A percentile compares a stretch with the other conserved stretches of the same genome.
Evolutionary conservation across 2,888 invertebrate species (phyloP).

Genomic region (Drosophila recens): DNA sequence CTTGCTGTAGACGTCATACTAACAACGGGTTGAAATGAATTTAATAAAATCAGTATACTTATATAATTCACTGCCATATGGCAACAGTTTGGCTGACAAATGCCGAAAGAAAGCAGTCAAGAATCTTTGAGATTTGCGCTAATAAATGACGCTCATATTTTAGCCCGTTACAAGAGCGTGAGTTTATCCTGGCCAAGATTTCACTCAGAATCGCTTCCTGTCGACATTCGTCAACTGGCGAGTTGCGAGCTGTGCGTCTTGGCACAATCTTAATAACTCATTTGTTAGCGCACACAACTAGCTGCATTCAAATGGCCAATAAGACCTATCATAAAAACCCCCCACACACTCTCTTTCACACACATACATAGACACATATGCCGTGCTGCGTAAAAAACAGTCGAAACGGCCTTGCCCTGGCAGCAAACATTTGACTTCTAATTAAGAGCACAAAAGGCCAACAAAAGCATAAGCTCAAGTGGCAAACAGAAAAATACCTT

Average conservation of each 20-base stretch:
- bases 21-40: slow-evolving; percentile 6
- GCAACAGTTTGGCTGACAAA: slow-evolving; percentile 55
- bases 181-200: slow-evolving; percentile 20
- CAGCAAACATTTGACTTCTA: slow-evolving; percentile 79
- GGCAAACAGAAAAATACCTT: slow-evolving; percentile 55
- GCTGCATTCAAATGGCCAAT: slow-evolving; percentile 78
- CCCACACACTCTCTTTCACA: slow-evolving; percentile 31
- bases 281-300: slow-evolving; percentile 69
- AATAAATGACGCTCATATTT: slow-evolving; percentile 51
- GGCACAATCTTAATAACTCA: slow-evolving; percentile 72
- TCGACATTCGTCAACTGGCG: slow-evolving; percentile 27
- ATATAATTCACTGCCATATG: slow-evolving; percentile 33
- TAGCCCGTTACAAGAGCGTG: slow-evolving; percentile 2
- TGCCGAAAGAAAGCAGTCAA: slow-evolving; percentile 25
- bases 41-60: slow-evolving; percentile 6
- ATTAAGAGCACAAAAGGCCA: slow-evolving; percentile 66
- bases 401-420: slow-evolving; percentile 60
- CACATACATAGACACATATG: slow-evolving; percentile 53
- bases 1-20: slow-evolving; percentile 13
- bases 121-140: slow-evolving; percentile 29
- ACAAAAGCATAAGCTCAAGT: slow-evolving; percentile 42
- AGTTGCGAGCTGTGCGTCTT: slow-evolving; percentile 30
- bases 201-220: slow-evolving; percentile 22
- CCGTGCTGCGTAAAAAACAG: slow-evolving; percentile 62
- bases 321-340: slow-evolving; percentile 62